Base-by-base conservation (phyloP, 2,797 vertebrate genomes). In the Melanotaenia parkinsoni region DNA sequence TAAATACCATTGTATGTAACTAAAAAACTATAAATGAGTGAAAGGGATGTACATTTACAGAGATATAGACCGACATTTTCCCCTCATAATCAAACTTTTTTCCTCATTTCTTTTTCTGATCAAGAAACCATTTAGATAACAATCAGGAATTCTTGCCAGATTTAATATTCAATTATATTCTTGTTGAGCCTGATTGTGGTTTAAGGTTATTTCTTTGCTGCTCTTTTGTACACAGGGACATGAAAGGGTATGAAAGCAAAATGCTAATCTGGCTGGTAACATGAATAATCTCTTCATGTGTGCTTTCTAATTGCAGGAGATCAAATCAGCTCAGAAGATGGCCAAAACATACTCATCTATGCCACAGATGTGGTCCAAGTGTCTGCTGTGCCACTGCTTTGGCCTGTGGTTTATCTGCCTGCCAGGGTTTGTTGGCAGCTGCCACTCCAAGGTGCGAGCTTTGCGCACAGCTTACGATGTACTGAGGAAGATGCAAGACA, bases 381-480 rank as follows among this genome's bases (percentile, higher is more conserved):
- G 98, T 91, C 94, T 99, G 26, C 89, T 99, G 62, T 95, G 96
- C 14, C 97, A 99, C 89, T 99, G 98, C 82, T 99, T 98, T 0
- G 98, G 98, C 33, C 94, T 99, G 26, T 99, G 98, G 98, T 99
- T 99, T 87, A 99, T 99, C 88, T 99, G 98, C 91, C 94, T 99
- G 56, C 98, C 98, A 0, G 97, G 96, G 0, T 98, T 98, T 0
- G 96, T 98, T 54, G 94, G 94, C 77, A 95, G 95, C 11, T 97
- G 96, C 89, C 97, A 97, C 90, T 99, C 98, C 3, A 99, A 99
- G 91, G 97, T 98, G 76, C 95, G 98, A 61, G 97, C 96, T 14
- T 92, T 99, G 84, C 96, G 96, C 72, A 96, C 94, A 2, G 98
- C 98, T 0, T 99, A 99, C 1, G 97, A 99, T 8, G 96, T 99